Percentiles rank a stretch among this genome's conserved stretches.
phyloP scores from a whole-genome alignment of 2,113 vertebrate species.

The Chloropsis cyanopogon region DNA sequence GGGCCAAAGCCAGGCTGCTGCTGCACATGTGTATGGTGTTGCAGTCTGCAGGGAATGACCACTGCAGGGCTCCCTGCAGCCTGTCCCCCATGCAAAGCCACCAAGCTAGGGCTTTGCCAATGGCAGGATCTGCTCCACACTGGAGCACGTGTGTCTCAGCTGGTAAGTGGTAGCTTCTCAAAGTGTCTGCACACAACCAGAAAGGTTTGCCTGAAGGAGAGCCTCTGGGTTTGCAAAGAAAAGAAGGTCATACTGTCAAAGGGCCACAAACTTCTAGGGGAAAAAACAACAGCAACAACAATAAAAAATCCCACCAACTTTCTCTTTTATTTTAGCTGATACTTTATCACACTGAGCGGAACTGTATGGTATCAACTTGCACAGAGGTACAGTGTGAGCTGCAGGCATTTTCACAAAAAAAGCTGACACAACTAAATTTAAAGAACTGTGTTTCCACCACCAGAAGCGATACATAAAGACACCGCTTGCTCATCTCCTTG shows the following conservation, averaged over 20 bases:
- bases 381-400: neutral
- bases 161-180: neutral
- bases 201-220: neutral
- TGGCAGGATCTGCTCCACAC: neutral
- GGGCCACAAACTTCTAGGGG: neutral
- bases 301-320: neutral
- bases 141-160: neutral
- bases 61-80: neutral
- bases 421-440: neutral
- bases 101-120: rapidly evolving
- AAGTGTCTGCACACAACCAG: neutral
- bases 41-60: neutral
- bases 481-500: neutral
- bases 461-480: neutral
- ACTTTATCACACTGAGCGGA: neutral
- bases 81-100: neutral
- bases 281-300: too few species aligned
- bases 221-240: neutral
- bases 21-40: rapidly evolving
- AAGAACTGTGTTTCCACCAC: neutral
- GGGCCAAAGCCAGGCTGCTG: neutral
- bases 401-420: neutral
- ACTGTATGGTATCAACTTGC: neutral
- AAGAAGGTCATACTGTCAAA: neutral
- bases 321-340: neutral